Evolutionary conservation across 2,797 vertebrate genomes (phyloP), one percentile per base, ranked within the genome.

Genomic region (Hozukius guyotensis): DNA sequence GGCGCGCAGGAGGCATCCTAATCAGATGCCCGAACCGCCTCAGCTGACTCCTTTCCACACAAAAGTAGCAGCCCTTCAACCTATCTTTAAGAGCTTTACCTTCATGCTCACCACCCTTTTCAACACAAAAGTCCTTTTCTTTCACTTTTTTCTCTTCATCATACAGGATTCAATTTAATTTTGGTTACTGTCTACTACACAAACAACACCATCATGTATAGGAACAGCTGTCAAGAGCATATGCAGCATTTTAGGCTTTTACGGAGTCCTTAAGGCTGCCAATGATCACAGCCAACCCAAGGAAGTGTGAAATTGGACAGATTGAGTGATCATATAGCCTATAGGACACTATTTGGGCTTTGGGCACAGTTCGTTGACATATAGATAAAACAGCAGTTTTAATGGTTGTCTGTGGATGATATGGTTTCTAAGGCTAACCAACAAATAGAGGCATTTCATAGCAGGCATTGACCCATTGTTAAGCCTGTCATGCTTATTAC

Each of bases 271-370:
- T 64, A 53, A 67, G 59, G 72, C 72, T 80, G 74, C n/a, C 38
- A 63, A 14, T 69, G 71, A 77, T 82, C 62, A 57, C 75, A 66
- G 72, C 24, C 71, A 70, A 75, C 42, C 14, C 71, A 82, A 56
- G 22, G 34, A 78, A 82, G 77, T 84, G 79, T 84, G 81, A 86
- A 86, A 86, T 80, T 86, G 65, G 53, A 80, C 71, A 82, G 71
- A 84, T 18, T 75, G 72, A 72, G 10, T 46, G 78, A 20, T 12
- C 13, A 66, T 75, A 68, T 12, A 62, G 60, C 32, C 32, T 36
- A 63, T 66, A 73, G 56, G 27, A 72, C 20, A 49, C 18, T 70
- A 34, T 29, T 27, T 75, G 49, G 5, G 64, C 12, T 67, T 7
- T 34, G 9, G 64, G 49, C 32, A 84, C 20, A 73, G 77, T 65